These are phyloP conservation scores for Scomber scombrus DNA, from an alignment of 2,113 vertebrate genomes.

Conservation along the genomic window DNA sequence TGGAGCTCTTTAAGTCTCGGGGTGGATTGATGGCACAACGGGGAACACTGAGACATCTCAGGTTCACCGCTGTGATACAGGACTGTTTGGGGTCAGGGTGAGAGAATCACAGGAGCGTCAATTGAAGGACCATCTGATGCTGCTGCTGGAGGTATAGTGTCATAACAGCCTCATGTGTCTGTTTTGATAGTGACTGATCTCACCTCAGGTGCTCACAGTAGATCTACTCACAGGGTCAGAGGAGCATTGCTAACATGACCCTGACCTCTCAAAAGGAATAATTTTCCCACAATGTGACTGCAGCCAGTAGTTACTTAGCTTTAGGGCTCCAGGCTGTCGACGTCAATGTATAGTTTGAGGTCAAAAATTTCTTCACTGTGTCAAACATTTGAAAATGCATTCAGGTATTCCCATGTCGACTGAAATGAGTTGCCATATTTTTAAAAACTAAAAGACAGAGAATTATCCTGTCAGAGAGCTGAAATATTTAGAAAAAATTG, in stretches of 20 bases:
- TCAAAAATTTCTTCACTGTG: background rate
- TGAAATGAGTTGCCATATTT: too few relatives aligned
- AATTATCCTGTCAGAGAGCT: too few relatives aligned
- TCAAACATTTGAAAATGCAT: too few relatives aligned
- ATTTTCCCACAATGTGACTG: constrained; percentile 38
- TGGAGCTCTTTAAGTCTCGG: constrained; percentile 3
- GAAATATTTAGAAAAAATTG: too few relatives aligned
- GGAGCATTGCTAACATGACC: constrained; percentile 46
- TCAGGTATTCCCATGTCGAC: too few relatives aligned
- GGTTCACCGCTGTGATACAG: constrained; percentile 45
- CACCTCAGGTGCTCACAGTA: constrained; percentile 35
- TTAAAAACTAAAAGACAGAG: too few relatives aligned
- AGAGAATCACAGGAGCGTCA: background rate
- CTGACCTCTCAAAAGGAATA: constrained; percentile 37
- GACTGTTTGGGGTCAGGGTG: constrained; percentile 25
- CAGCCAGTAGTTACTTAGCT: background rate
- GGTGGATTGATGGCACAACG: constrained; percentile 61
- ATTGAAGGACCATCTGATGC: constrained; percentile 11
- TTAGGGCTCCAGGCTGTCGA: background rate
- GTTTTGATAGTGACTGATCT: constrained; percentile 4
- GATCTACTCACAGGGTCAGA: constrained; percentile 32
- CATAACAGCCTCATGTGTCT: background rate
- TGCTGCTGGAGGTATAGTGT: constrained; percentile 27
- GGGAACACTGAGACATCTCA: constrained; percentile 49
- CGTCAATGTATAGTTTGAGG: background rate